Evolutionary conservation across 2,888 invertebrate species (phyloP).

Genomic region (Lasiommata megera): DNA sequence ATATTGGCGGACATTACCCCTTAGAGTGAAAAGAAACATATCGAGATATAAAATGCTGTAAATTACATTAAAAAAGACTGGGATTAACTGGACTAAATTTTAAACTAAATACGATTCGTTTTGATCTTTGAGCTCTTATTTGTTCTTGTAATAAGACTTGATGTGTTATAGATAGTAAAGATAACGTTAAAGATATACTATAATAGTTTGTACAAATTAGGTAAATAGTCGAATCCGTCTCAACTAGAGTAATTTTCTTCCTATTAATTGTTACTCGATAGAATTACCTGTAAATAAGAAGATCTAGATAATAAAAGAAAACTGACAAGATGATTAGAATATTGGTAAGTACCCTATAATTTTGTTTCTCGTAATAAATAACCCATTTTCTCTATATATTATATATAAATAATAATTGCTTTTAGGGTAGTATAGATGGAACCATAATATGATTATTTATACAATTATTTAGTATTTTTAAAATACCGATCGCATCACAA

Average conservation of each 20-base stretch:
- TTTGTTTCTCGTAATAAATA: no score
- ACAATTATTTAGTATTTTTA: no score
- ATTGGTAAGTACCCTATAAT: conserved; percentile 31
- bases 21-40: conserved; percentile 52
- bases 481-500: no score
- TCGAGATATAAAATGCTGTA: conserved; percentile 55
- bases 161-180: conserved; percentile 37
- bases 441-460: no score
- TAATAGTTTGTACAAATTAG: conserved; percentile 35
- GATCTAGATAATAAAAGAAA: conserved; percentile 14
- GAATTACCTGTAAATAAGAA: conserved; percentile 23
- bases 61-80: conserved; percentile 55
- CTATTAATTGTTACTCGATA: conserved; percentile 30
- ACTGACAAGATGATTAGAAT: conserved; percentile 10
- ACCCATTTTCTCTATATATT: no score
- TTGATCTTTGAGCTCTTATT: conserved; percentile 29
- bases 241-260: conserved; percentile 42
- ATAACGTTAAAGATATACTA: conserved; percentile 24
- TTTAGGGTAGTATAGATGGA: no score
- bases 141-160: conserved; percentile 39
- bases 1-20: conserved; percentile 47
- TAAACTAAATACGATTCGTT: conserved; percentile 35
- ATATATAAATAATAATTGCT: no score
- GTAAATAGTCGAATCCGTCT: conserved; percentile 51
- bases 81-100: conserved; percentile 38